phyloP scores from a whole-genome alignment of 2,888 invertebrate species.

The Amphipyra tragopoginis region DNA sequence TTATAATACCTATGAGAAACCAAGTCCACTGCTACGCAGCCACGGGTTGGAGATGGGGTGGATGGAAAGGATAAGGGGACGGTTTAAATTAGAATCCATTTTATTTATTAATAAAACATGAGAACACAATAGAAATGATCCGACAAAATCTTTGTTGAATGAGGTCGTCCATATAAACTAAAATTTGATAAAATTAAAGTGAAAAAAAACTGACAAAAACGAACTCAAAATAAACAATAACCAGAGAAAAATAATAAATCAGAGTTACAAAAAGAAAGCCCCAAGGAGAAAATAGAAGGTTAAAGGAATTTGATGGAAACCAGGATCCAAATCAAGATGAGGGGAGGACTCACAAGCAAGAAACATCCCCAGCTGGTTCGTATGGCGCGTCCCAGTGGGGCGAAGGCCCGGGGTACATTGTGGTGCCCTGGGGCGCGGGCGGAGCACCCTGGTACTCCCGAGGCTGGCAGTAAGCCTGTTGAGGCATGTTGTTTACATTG shows the following conservation, averaged over 20 bases:
- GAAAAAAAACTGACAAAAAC: slow-evolving; percentile 3
- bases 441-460: slow-evolving; percentile 80
- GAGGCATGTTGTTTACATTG: slow-evolving; percentile 89
- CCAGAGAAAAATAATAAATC: slow-evolving; percentile 13
- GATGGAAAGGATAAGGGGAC: slow-evolving; percentile 41
- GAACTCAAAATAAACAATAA: background rate
- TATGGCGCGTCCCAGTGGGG: slow-evolving; percentile 84
- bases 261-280: slow-evolving; percentile 5
- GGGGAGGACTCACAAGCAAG: slow-evolving; percentile 89
- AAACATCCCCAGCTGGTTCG: slow-evolving; percentile 87
- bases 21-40: slow-evolving; percentile 89
- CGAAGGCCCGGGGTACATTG: slow-evolving; percentile 79
- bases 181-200: slow-evolving; percentile 10
- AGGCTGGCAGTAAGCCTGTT: slow-evolving; percentile 81
- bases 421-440: slow-evolving; percentile 72
- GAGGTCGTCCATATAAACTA: slow-evolving; percentile 25
- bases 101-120: slow-evolving; percentile 34
- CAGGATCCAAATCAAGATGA: slow-evolving; percentile 75
- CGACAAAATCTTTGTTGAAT: slow-evolving; percentile 18
- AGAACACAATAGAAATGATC: slow-evolving; percentile 32
- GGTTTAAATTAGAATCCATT: slow-evolving; percentile 41
- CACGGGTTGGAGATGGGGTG: slow-evolving; percentile 66
- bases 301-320: slow-evolving; percentile 63
- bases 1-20: slow-evolving; percentile 86
- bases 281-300: slow-evolving; percentile 38